Conservation (phyloP, 2,113 vertebrate species). For the Arenaria interpres region DNA sequence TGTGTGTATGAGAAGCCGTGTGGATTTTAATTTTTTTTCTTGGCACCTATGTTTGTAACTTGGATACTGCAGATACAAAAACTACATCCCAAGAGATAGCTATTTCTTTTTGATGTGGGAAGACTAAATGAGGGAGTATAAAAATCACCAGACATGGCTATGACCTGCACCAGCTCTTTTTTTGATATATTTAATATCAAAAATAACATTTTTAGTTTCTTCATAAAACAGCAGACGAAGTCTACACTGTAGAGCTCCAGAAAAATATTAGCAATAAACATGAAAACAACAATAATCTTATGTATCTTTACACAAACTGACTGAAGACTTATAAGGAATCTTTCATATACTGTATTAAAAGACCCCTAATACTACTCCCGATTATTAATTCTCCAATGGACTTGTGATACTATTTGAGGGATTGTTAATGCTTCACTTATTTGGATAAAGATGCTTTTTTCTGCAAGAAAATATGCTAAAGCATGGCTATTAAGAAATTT, state of each 20-base stretch:
- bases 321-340: background rate
- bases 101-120: background rate
- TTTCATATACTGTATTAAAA: background rate
- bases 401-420: background rate
- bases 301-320: background rate
- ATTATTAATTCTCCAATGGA: constrained; percentile 1
- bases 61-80: background rate
- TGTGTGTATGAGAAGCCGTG: background rate
- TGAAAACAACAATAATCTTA: background rate
- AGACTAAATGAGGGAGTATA: background rate
- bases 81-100: background rate
- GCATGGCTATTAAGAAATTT: constrained; percentile 50
- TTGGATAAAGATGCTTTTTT: constrained; percentile 43
- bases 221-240: background rate
- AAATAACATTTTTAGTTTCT: background rate
- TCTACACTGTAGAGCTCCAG: background rate
- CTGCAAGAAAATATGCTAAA: constrained; percentile 55
- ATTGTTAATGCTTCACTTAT: constrained; percentile 35
- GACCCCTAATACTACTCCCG: background rate
- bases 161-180: background rate
- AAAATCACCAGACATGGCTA: background rate
- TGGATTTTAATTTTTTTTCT: background rate
- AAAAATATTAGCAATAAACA: background rate
- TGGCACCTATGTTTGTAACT: background rate
- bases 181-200: background rate